Evolutionary conservation across 2,888 invertebrate species (phyloP).

Genomic region (Cantharis flavilabris): DNA sequence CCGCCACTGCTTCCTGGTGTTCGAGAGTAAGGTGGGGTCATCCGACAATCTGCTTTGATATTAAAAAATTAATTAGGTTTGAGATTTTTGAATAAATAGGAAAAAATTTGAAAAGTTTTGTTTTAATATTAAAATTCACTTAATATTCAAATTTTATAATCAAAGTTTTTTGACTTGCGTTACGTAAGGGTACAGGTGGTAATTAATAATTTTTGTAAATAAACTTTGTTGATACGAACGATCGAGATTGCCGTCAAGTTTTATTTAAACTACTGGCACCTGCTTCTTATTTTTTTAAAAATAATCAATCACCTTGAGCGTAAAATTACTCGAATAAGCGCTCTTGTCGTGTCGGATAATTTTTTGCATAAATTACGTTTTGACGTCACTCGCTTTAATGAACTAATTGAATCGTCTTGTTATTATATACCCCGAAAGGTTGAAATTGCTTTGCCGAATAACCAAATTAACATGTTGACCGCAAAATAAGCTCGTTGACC

Average conservation of each 20-base stretch:
- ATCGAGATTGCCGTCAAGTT: neutral
- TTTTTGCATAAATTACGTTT: neutral
- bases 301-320: neutral
- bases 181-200: neutral
- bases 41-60: neutral
- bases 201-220: neutral
- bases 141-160: neutral
- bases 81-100: neutral
- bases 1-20: no score
- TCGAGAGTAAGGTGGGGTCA: no score
- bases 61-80: neutral
- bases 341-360: neutral
- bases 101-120: neutral
- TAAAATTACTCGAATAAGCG: neutral
- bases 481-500: neutral
- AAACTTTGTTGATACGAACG: neutral
- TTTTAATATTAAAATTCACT: neutral
- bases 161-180: neutral
- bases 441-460: no score
- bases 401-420: neutral
- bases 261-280: neutral
- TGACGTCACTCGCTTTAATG: neutral
- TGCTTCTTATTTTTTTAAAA: neutral
- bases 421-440: neutral
- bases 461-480: no score